These are phyloP conservation scores for Hydrocynus forskahlii DNA, from an alignment of 2,797 vertebrate genomes.

Conservation along the genomic window DNA sequence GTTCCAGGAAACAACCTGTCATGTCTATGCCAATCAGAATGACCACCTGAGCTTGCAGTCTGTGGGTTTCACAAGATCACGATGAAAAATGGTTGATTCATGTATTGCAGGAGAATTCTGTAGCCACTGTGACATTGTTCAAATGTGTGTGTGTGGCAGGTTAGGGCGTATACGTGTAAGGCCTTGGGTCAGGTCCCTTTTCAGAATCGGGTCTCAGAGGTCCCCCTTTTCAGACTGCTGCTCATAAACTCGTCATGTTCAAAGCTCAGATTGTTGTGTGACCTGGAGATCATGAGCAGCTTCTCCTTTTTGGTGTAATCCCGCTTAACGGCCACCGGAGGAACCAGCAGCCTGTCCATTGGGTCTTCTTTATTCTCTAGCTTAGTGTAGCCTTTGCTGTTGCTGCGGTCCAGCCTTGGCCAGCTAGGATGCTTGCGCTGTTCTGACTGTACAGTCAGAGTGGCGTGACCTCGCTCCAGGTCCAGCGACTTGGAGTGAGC, in stretches of 20 bases:
- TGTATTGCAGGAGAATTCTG: conserved; percentile 3
- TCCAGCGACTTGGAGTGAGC: conserved; percentile 97
- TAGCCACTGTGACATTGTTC: conserved; percentile 56
- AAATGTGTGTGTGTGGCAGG: conserved; percentile 60
- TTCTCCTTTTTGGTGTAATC: conserved; percentile 97
- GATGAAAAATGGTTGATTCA: neutral
- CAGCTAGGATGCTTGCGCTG: conserved; percentile 97
- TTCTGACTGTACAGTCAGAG: conserved; percentile 88
- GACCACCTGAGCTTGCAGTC: conserved; percentile 57
- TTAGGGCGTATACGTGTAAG: conserved; percentile 34
- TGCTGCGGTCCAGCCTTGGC: conserved; percentile 95
- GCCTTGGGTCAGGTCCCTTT: conserved; percentile 29
- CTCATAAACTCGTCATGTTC: conserved; percentile 93
- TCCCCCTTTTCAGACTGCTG: conserved; percentile 90
- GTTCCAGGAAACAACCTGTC: neutral
- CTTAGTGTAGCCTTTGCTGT: conserved; percentile 92
- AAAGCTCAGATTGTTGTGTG: conserved; percentile 97
- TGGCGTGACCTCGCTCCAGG: conserved; percentile 84
- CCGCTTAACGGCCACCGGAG: conserved; percentile 75
- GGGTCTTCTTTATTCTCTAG: conserved; percentile 96
- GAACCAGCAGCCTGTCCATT: conserved; percentile 84
- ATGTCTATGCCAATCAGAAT: conserved; percentile 8
- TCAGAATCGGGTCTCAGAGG: conserved; percentile 95
- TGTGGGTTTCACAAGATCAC: conserved; percentile 31
- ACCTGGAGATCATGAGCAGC: conserved; percentile 97